Evolutionary conservation across 2,888 invertebrate species (phyloP).

Genomic region (Drosophila macrospina): DNA sequence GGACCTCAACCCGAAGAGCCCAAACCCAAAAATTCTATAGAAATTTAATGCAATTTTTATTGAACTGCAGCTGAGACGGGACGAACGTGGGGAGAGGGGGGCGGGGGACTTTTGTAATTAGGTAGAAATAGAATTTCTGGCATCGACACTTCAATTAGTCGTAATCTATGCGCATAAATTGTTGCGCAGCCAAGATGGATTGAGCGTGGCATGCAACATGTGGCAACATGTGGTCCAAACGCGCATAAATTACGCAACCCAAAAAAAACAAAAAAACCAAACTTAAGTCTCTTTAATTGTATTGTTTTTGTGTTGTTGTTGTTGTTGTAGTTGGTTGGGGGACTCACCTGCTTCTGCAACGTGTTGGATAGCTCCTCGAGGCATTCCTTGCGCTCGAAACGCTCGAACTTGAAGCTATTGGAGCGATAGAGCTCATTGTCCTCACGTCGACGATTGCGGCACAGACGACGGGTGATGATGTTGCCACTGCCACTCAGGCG

Average conservation of each 20-base stretch:
- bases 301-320: too few species aligned
- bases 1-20: slow-evolving; percentile 1
- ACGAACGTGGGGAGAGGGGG: not conserved
- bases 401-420: slow-evolving; percentile 95
- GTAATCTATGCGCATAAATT: slow-evolving; percentile 79
- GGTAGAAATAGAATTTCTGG: slow-evolving; percentile 35
- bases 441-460: slow-evolving; percentile 89
- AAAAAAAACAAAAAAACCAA: not conserved
- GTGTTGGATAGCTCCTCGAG: slow-evolving; percentile 88
- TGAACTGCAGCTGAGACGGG: slow-evolving; percentile 36
- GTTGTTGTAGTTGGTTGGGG: too few species aligned
- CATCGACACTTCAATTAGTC: slow-evolving; percentile 66
- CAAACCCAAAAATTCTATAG: not conserved
- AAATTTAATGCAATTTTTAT: slow-evolving; percentile 64
- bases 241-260: slow-evolving; percentile 50
- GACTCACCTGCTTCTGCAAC: slow-evolving; percentile 90
- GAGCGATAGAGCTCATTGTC: slow-evolving; percentile 95
- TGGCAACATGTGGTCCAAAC: slow-evolving; percentile 37
- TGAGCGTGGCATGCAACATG: slow-evolving; percentile 65
- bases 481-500: slow-evolving; percentile 85
- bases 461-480: slow-evolving; percentile 90
- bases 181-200: slow-evolving; percentile 41
- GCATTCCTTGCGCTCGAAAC: slow-evolving; percentile 90
- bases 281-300: slow-evolving; percentile 26
- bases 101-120: slow-evolving; percentile 58